A percentile compares a stretch with the other conserved stretches of the same genome.
phyloP scores from a whole-genome alignment of 2,797 vertebrate species.

The Acanthornis magna region DNA sequence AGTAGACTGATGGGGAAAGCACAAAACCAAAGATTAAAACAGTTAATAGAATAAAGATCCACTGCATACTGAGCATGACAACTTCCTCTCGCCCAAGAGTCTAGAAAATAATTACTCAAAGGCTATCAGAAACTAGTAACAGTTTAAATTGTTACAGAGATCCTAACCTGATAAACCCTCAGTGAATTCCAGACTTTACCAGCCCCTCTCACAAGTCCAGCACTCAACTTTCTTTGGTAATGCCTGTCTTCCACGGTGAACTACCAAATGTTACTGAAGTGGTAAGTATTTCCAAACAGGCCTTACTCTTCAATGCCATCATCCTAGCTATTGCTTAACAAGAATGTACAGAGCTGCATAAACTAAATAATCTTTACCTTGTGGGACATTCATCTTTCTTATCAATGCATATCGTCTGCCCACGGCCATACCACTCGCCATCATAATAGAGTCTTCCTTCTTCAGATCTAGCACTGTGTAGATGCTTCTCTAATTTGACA shows the following conservation, averaged over 20 bases:
- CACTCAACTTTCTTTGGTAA: background rate
- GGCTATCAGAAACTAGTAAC: background rate
- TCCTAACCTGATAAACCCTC: background rate
- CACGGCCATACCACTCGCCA: slow-evolving; percentile 95
- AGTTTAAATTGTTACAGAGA: background rate
- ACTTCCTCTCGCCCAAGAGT: background rate
- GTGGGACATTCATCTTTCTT: slow-evolving; percentile 96
- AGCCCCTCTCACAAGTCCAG: background rate
- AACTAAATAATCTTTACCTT: slow-evolving; percentile 75
- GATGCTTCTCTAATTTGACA: slow-evolving; percentile 87
- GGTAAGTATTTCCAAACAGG: background rate
- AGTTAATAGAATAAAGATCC: background rate
- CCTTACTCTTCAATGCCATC: background rate
- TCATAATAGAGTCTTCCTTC: slow-evolving; percentile 95
- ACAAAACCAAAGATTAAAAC: background rate
- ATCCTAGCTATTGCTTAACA: background rate
- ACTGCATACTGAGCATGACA: background rate
- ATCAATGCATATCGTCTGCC: slow-evolving; percentile 95
- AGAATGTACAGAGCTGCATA: background rate
- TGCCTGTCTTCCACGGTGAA: background rate
- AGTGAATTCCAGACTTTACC: background rate
- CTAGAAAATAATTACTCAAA: background rate
- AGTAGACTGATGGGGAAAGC: background rate
- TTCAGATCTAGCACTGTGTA: slow-evolving; percentile 91
- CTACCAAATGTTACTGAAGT: background rate